Conservation (phyloP, 2,113 vertebrate genomes). For the Delphinus delphis region DNA sequence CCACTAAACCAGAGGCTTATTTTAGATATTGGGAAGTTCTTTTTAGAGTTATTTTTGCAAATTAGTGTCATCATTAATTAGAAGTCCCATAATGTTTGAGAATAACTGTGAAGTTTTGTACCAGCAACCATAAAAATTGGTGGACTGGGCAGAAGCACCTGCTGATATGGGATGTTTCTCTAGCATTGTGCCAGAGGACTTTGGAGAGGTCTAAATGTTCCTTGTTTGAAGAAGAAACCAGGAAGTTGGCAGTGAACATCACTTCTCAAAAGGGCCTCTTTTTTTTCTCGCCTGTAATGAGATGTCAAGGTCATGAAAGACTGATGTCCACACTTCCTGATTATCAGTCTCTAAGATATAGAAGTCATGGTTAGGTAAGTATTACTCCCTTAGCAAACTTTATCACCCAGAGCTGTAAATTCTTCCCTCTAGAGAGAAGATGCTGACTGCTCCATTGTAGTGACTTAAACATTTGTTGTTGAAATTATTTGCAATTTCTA, state of each 20-base stretch:
- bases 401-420: background rate
- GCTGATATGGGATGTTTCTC: background rate
- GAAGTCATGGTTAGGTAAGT: background rate
- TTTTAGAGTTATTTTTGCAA: background rate
- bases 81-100: background rate
- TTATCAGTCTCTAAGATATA: background rate
- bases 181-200: background rate
- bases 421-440: background rate
- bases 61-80: background rate
- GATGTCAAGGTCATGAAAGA: slow-evolving; percentile 42
- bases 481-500: background rate
- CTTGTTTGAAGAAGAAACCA: slow-evolving; percentile 62
- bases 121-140: background rate
- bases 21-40: background rate
- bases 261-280: slow-evolving; percentile 10
- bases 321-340: slow-evolving; percentile 32
- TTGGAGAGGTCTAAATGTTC: background rate
- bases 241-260: slow-evolving; percentile 21
- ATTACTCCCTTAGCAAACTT: background rate
- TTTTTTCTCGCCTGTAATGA: background rate
- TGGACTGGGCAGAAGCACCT: background rate
- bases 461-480: background rate
- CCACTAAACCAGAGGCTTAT: background rate
- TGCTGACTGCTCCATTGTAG: background rate
- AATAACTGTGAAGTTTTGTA: background rate